These are phyloP conservation scores for Heliconius hermathena DNA, from an alignment of 1,140 invertebrate species.

Conservation along the genomic window DNA sequence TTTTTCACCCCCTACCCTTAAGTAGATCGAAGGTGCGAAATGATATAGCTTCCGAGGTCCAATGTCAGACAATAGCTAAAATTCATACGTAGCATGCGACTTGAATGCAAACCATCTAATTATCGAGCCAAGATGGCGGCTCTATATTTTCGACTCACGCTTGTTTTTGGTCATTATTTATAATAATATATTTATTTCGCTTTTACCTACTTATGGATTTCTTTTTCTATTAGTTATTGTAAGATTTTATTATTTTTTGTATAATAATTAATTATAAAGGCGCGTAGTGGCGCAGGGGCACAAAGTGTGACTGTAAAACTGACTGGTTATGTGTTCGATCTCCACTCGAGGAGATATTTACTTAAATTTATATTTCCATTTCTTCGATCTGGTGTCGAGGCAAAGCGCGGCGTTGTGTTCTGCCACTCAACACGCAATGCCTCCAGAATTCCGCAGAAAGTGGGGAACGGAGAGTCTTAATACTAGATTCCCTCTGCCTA, in stretches of 20 bases:
- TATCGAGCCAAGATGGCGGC: slow-evolving; percentile 72
- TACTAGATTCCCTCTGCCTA: no score
- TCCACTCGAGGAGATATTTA: no score
- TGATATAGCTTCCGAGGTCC: slow-evolving; percentile 79
- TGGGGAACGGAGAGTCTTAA: no score
- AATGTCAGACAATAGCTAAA: slow-evolving; percentile 80
- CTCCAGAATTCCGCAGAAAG: no score
- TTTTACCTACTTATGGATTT: background rate
- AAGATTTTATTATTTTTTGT: background rate
- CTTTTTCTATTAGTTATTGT: background rate
- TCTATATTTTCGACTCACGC: background rate
- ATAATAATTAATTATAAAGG: no score
- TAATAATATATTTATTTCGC: background rate
- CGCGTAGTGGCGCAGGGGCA: no score
- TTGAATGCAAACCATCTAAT: slow-evolving; percentile 77
- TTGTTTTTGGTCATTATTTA: slow-evolving; percentile 20
- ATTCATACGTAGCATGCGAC: slow-evolving; percentile 72
- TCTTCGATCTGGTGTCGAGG: no score
- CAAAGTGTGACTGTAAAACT: no score
- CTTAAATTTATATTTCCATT: no score
- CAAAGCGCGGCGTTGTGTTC: no score
- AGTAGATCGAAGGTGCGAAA: slow-evolving; percentile 68
- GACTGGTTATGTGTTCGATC: no score
- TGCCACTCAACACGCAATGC: no score
- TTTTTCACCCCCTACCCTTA: slow-evolving; percentile 46